Evolutionary conservation across 2,888 invertebrate species (phyloP).

Genomic region (Sinodicranocentrus sp.): DNA sequence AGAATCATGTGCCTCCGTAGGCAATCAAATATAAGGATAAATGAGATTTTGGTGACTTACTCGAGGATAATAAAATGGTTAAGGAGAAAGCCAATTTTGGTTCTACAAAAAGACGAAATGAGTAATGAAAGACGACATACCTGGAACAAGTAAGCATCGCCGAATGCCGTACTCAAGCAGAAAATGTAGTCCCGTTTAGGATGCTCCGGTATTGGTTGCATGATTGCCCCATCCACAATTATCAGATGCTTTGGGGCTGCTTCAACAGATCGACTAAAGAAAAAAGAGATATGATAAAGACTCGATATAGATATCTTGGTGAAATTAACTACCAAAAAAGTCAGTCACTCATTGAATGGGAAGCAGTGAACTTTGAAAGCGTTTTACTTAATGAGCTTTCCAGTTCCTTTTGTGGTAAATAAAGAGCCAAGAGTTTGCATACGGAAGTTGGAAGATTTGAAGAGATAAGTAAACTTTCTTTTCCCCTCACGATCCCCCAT

Average conservation of each 20-base stretch:
- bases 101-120: not conserved
- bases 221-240: slow-evolving; percentile 97
- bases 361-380: no score
- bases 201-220: slow-evolving; percentile 99
- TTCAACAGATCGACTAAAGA: slow-evolving; percentile 84
- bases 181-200: slow-evolving; percentile 98
- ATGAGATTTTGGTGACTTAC: no score
- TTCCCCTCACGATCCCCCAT: not conserved
- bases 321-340: no score
- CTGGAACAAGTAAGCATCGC: slow-evolving; percentile 98
- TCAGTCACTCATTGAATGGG: no score
- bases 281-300: slow-evolving; percentile 21
- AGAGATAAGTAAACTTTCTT: slow-evolving; percentile 55
- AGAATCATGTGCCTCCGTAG: no score
- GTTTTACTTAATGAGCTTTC: slow-evolving; percentile 10
- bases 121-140: slow-evolving; percentile 79
- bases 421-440: slow-evolving; percentile 37
- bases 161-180: slow-evolving; percentile 98
- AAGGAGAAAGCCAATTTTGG: no score
- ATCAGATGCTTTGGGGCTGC: slow-evolving; percentile 96
- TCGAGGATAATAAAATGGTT: no score
- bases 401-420: not conserved
- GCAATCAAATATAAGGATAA: no score
- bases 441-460: slow-evolving; percentile 37
- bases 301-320: slow-evolving; percentile 7